A percentile compares a stretch with the other conserved stretches of the same genome.
Conservation (phyloP, 1,140 invertebrate genomes). For the Apis laboriosa region DNA sequence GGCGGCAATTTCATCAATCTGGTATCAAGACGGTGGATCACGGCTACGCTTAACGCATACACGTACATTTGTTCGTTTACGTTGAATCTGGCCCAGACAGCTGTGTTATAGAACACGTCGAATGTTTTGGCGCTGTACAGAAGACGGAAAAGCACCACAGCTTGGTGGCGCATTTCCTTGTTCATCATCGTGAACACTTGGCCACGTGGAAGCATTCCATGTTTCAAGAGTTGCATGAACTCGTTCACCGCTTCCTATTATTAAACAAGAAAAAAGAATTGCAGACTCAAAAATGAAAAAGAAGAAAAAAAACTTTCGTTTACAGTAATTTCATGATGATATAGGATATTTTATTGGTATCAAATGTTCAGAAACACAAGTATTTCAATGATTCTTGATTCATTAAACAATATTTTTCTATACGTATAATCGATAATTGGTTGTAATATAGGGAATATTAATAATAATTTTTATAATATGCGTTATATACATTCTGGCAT, state of each 20-base stretch:
- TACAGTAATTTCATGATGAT: too few species aligned
- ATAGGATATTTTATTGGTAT: too few species aligned
- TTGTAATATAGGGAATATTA: too few species aligned
- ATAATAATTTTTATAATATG: too few species aligned
- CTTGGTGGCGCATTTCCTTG: conserved; percentile 81
- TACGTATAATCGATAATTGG: too few species aligned
- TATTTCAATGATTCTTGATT: too few species aligned
- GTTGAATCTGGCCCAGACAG: conserved; percentile 83
- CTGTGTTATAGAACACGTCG: conserved; percentile 85
- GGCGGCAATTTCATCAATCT: conserved; percentile 83
- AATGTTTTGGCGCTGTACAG: conserved; percentile 84
- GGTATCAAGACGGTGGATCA: conserved; percentile 84
- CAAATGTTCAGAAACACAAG: too few species aligned
- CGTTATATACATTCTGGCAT: too few species aligned
- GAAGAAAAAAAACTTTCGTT: too few species aligned
- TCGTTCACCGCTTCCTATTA: conserved; percentile 82
- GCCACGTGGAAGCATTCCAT: conserved; percentile 77
- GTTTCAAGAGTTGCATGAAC: conserved; percentile 79
- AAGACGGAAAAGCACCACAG: conserved; percentile 82
- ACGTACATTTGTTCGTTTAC: conserved; percentile 85
- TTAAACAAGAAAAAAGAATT: too few species aligned
- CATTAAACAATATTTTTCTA: too few species aligned
- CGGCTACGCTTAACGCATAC: conserved; percentile 83
- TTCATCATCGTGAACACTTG: conserved; percentile 76
- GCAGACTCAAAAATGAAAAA: too few species aligned